Percentiles rank a stretch among this genome's conserved stretches.
Conservation (phyloP, 2,888 invertebrate species). For the Andrena dorsata region DNA sequence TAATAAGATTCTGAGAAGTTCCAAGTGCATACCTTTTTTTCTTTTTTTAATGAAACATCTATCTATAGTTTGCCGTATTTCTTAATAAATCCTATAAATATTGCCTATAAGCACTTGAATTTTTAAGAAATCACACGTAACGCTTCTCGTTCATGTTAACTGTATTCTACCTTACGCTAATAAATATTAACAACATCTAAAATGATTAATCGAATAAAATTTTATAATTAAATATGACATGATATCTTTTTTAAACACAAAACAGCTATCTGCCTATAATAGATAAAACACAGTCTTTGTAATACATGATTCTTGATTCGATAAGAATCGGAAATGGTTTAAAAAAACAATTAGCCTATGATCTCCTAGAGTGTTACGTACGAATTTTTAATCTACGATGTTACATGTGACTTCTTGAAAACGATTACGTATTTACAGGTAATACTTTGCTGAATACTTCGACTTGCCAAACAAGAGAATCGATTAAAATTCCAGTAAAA, state of each 20-base stretch:
- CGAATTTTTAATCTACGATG: constrained; percentile 24
- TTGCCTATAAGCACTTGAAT: constrained; percentile 45
- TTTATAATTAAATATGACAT: constrained; percentile 30
- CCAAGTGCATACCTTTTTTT: constrained; percentile 26
- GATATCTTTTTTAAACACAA: constrained; percentile 13
- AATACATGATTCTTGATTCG: constrained; percentile 66
- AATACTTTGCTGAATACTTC: constrained; percentile 43
- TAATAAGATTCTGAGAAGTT: constrained; percentile 60
- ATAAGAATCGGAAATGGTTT: constrained; percentile 52
- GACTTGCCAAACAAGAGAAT: constrained; percentile 39
- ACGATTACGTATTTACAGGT: constrained; percentile 48
- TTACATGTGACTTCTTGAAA: constrained; percentile 45
- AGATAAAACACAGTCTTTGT: constrained; percentile 49
- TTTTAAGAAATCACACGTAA: constrained; percentile 43
- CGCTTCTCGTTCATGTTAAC: constrained; percentile 20
- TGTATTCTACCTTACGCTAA: constrained; percentile 55
- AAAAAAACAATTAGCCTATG: constrained; percentile 33
- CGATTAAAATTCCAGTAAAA: constrained; percentile 38
- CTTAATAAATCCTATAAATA: constrained; percentile 39
- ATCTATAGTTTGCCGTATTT: constrained; percentile 32
- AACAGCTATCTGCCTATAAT: constrained; percentile 18
- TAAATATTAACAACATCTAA: constrained; percentile 47
- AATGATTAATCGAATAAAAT: constrained; percentile 23
- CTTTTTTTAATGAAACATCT: constrained; percentile 37
- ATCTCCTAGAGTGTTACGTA: constrained; percentile 13